Conservation (phyloP, 30 jellyfish, hydroid and myxozoan species). For the Cassiopea andromeda region DNA sequence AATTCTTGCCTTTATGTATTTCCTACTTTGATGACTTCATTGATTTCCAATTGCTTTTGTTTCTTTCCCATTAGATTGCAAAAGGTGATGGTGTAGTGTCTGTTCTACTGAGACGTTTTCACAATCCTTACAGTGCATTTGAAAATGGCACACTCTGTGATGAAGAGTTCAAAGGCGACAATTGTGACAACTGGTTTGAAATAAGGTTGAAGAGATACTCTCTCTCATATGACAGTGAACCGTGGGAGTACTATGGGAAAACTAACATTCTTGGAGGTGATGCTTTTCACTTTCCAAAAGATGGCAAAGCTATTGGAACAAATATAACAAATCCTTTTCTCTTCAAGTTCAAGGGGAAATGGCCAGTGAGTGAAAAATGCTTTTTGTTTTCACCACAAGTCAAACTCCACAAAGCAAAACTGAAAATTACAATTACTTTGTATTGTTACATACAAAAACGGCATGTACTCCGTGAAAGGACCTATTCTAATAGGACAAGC, state of each 20-base stretch:
- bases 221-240: neutral
- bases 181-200: conserved; percentile 85
- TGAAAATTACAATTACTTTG: too few relatives aligned
- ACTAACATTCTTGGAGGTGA: conserved; percentile 79
- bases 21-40: neutral
- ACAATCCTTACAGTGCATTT: conserved; percentile 12
- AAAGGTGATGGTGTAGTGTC: conserved; percentile 36
- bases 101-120: conserved; percentile 16
- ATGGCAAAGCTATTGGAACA: conserved; percentile 51
- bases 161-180: conserved; percentile 14
- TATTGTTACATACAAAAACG: neutral
- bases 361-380: conserved; percentile 42
- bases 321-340: conserved; percentile 66
- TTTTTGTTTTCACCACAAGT: neutral
- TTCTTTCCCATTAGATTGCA: neutral
- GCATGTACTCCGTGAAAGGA: neutral
- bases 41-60: neutral
- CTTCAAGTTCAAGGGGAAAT: conserved; percentile 41
- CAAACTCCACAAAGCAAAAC: too few relatives aligned
- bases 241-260: conserved; percentile 44
- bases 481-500: neutral
- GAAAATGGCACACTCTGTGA: conserved; percentile 41
- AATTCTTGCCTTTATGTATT: neutral
- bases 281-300: conserved; percentile 45
- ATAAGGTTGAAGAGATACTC: conserved; percentile 72